phyloP scores from a whole-genome alignment of 2,888 invertebrate genomes.

The Thereva nobilitata region DNA sequence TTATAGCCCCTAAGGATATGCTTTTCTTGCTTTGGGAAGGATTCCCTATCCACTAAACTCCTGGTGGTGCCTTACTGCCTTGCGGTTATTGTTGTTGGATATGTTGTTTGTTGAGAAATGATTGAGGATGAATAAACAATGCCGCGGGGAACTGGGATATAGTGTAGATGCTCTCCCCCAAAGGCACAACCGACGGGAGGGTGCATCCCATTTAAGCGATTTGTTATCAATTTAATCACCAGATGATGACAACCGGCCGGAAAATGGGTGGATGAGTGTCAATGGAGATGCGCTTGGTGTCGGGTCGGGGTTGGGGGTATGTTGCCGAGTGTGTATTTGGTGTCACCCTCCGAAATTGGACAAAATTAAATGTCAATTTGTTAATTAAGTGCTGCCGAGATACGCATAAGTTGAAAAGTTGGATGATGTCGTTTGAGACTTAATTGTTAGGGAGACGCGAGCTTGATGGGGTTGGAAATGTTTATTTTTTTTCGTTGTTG shows the following conservation, averaged over 20 bases:
- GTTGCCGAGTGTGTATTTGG: background rate
- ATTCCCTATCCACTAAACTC: too few species aligned
- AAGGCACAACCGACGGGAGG: background rate
- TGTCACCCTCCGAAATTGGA: background rate
- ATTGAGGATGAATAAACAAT: slow-evolving; percentile 37
- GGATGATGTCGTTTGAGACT: too few species aligned
- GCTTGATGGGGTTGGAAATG: too few species aligned
- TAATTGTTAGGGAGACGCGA: too few species aligned
- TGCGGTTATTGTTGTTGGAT: slow-evolving; percentile 20
- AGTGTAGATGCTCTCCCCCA: background rate
- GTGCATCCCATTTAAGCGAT: slow-evolving; percentile 37
- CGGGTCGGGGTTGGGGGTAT: background rate
- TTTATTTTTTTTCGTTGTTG: too few species aligned
- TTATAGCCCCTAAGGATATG: too few species aligned
- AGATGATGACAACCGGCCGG: slow-evolving; percentile 37
- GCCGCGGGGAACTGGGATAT: slow-evolving; percentile 1
- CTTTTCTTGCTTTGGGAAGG: too few species aligned
- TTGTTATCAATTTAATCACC: slow-evolving; percentile 42
- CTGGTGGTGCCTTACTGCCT: background rate
- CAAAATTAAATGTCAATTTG: slow-evolving; percentile 37
- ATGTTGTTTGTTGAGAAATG: slow-evolving; percentile 31
- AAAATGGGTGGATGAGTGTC: background rate
- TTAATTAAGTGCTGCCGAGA: slow-evolving; percentile 32
- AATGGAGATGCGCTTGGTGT: background rate
- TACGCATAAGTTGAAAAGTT: too few species aligned